Conservation (phyloP, 2,888 invertebrate genomes). For the Lithodes maja region DNA sequence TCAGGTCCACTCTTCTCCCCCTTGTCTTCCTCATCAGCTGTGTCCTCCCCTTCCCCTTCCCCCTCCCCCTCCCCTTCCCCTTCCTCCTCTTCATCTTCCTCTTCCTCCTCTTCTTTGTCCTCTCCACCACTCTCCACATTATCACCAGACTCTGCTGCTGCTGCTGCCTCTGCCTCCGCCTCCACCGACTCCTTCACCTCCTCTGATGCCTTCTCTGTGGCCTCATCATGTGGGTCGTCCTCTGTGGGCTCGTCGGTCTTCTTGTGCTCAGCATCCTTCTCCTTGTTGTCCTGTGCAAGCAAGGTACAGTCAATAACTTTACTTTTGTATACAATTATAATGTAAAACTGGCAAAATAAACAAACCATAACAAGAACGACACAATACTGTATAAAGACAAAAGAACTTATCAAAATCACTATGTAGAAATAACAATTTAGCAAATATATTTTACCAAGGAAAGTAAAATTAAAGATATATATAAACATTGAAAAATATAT, state of each 20-base stretch:
- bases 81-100: constrained; percentile 14
- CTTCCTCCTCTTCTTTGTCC: constrained; percentile 5
- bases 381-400: too few species aligned
- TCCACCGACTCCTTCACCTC: not conserved
- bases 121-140: not conserved
- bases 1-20: not conserved
- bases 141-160: constrained; percentile 13
- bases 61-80: not conserved
- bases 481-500: not conserved
- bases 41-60: constrained; percentile 7
- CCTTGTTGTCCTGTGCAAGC: not conserved
- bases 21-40: constrained; percentile 1
- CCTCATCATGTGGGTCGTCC: constrained; percentile 55
- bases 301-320: not conserved
- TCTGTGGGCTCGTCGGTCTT: constrained; percentile 69
- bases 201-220: constrained; percentile 19
- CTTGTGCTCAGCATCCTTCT: constrained; percentile 53
- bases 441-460: not conserved
- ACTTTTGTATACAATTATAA: not conserved
- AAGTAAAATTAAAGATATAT: not conserved
- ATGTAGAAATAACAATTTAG: too few species aligned
- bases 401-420: too few species aligned
- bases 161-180: not conserved
- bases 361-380: too few species aligned
- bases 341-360: not conserved